Percentiles rank a stretch among this genome's conserved stretches.
Evolutionary conservation across 2,888 invertebrate genomes (phyloP).

Genomic region (Drosophila kanekoi): DNA sequence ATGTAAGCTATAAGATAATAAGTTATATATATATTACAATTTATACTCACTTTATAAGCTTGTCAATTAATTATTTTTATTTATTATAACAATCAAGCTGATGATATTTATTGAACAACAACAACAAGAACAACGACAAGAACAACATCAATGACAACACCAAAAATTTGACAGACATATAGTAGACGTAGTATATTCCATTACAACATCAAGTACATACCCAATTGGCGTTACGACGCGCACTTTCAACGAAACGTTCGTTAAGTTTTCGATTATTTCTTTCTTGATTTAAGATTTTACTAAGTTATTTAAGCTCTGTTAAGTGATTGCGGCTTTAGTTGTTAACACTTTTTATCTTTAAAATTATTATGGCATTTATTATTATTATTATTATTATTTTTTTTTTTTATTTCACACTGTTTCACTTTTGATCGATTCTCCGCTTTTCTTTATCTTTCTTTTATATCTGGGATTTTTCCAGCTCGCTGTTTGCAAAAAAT

Average conservation of each 20-base stretch:
- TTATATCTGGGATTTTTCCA: neutral
- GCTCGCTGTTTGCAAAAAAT: constrained; percentile 36
- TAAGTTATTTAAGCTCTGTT: neutral
- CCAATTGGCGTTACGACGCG: constrained; percentile 59
- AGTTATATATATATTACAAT: constrained; percentile 7
- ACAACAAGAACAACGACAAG: constrained; percentile 13
- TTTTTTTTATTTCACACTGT: constrained; percentile 50
- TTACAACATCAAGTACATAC: constrained; percentile 84
- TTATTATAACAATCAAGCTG: constrained; percentile 8
- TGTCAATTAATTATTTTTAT: constrained; percentile 15
- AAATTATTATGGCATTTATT: constrained; percentile 15
- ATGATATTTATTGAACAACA: constrained; percentile 27
- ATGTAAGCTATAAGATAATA: neutral
- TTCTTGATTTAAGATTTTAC: constrained; percentile 13
- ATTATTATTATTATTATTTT: too few relatives aligned
- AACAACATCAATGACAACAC: constrained; percentile 48
- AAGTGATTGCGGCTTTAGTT: constrained; percentile 26
- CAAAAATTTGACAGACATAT: constrained; percentile 69
- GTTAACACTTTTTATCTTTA: constrained; percentile 46
- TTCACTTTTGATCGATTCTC: constrained; percentile 60
- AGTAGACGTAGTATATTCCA: constrained; percentile 74
- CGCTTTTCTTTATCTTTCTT: constrained; percentile 8
- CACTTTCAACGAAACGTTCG: constrained; percentile 37
- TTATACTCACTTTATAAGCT: constrained; percentile 47
- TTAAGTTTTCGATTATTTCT: constrained; percentile 6